Percentiles rank a stretch among this genome's conserved stretches.
These are phyloP conservation scores for Otolemur crassicaudatus DNA, from an alignment of 2,797 vertebrate genomes.

Conservation along the genomic window DNA sequence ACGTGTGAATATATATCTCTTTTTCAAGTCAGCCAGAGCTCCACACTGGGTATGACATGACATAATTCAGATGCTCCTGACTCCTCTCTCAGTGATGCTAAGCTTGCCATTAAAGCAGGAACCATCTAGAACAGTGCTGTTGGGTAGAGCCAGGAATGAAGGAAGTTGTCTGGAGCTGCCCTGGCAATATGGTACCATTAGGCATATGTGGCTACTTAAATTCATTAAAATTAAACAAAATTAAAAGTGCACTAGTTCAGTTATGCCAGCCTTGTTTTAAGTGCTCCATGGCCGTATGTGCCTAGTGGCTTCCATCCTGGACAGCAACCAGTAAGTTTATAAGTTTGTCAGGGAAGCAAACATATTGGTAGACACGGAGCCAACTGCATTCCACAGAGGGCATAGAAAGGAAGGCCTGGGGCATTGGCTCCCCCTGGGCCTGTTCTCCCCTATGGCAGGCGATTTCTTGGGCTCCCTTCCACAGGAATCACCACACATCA, in stretches of 20 bases:
- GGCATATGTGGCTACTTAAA: background rate
- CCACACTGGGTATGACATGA: background rate
- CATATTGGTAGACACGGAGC: fast-evolving
- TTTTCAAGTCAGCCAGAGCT: background rate
- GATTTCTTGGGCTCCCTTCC: background rate
- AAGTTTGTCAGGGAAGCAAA: background rate
- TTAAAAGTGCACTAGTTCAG: background rate
- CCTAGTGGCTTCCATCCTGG: background rate
- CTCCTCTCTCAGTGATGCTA: background rate
- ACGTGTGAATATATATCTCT: fast-evolving
- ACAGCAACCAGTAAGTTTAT: background rate
- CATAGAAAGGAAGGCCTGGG: background rate
- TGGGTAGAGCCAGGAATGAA: background rate
- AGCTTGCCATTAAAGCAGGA: background rate
- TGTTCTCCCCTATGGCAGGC: background rate
- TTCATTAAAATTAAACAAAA: background rate
- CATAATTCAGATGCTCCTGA: background rate
- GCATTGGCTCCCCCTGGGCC: background rate
- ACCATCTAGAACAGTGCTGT: background rate
- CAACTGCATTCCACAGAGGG: background rate
- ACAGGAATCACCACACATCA: background rate
- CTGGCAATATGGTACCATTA: background rate
- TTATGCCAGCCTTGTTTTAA: background rate
- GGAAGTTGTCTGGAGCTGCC: background rate
- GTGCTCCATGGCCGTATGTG: fast-evolving